phyloP scores from a whole-genome alignment of 2,797 vertebrate genomes.

The Anguilla pacifica region DNA sequence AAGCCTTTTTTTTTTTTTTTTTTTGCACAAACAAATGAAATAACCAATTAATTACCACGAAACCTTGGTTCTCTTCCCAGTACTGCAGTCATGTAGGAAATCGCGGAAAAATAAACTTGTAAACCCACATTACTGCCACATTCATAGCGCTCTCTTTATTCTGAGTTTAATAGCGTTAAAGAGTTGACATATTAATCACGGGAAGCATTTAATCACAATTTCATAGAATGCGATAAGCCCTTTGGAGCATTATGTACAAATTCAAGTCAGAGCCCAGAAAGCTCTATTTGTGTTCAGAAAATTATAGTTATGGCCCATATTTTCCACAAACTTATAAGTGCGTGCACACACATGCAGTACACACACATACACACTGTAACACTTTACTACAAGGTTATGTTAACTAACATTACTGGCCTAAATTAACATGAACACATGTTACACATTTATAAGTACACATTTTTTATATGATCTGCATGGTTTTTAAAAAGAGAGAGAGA shows the following conservation, averaged over 20 bases:
- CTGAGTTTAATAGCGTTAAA: conserved; percentile 26
- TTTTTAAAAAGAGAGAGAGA: too few species aligned
- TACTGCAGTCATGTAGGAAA: background rate
- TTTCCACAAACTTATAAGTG: background rate
- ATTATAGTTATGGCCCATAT: conserved; percentile 21
- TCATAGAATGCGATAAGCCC: conserved; percentile 24
- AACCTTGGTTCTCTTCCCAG: conserved; percentile 29
- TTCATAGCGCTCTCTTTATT: background rate
- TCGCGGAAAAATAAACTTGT: conserved; percentile 12
- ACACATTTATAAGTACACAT: too few species aligned
- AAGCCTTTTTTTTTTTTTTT: background rate
- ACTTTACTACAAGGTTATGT: background rate
- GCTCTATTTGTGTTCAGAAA: conserved; percentile 15
- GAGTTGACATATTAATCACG: conserved; percentile 26
- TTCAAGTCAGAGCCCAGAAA: background rate
- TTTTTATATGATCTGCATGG: too few species aligned
- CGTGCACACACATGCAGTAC: background rate
- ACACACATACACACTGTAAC: background rate
- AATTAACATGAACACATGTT: too few species aligned
- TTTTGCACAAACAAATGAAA: background rate
- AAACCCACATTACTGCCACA: background rate
- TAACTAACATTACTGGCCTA: too few species aligned
- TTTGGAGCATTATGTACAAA: conserved; percentile 17
- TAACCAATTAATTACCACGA: conserved; percentile 3
- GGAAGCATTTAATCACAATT: conserved; percentile 29